Conservation (phyloP, 2,113 vertebrate genomes). For the Globicephala melas region DNA sequence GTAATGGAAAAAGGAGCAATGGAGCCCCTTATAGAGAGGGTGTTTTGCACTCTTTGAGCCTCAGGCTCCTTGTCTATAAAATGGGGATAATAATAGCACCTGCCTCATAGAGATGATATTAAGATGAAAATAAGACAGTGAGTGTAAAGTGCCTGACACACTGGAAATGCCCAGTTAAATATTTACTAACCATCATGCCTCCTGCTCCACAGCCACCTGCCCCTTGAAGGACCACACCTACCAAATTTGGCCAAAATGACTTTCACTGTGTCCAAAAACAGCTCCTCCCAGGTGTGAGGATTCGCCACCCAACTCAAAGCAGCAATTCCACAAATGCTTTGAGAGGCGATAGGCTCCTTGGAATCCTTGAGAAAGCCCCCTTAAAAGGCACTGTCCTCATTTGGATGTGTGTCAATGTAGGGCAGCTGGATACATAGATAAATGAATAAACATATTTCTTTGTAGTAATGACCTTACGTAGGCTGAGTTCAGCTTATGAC, state of each 20-base stretch:
- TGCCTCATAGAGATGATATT: not conserved
- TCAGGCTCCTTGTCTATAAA: not conserved
- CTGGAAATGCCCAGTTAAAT: not conserved
- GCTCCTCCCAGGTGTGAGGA: not conserved
- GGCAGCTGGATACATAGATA: not conserved
- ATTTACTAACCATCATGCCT: not conserved
- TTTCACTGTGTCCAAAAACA: conserved; percentile 46
- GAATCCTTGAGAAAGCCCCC: not conserved
- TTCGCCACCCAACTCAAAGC: not conserved
- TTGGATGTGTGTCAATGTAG: not conserved
- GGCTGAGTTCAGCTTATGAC: conserved; percentile 16
- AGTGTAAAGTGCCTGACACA: not conserved
- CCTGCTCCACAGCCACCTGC: not conserved
- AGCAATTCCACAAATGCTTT: conserved; percentile 41
- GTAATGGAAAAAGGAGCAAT: not conserved
- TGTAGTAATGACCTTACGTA: not conserved
- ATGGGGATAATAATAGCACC: not conserved
- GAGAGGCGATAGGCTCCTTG: conserved; percentile 42
- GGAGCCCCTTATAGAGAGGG: not conserved
- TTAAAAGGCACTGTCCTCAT: not conserved
- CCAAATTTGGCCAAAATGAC: not conserved
- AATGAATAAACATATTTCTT: not conserved
- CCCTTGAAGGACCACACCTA: not conserved
- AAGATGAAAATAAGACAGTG: not conserved
- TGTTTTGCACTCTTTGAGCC: not conserved